phyloP scores from a whole-genome alignment of 2,888 invertebrate genomes.

The Thereva nobilitata region DNA sequence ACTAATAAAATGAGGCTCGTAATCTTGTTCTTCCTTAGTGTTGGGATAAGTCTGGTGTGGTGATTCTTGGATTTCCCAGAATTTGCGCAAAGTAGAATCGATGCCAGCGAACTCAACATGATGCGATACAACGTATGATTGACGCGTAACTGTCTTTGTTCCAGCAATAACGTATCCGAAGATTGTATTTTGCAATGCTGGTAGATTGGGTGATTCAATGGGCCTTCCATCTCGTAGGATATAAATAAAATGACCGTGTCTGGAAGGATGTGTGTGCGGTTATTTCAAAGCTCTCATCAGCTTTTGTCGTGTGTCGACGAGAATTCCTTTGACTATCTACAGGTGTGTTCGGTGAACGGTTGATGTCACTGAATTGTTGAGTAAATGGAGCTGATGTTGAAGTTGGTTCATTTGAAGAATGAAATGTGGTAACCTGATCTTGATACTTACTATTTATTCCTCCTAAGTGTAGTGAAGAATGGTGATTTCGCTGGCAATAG shows the following conservation, averaged over 20 bases:
- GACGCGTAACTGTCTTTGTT: neutral
- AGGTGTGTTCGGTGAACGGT: too few species aligned
- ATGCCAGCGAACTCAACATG: neutral
- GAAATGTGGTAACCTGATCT: too few species aligned
- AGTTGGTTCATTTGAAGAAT: too few species aligned
- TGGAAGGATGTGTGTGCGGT: too few species aligned
- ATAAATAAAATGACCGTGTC: neutral
- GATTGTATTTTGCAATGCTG: conserved; percentile 3
- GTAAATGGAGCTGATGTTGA: too few species aligned
- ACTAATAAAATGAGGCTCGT: neutral
- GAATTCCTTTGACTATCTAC: too few species aligned
- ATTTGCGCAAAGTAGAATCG: neutral
- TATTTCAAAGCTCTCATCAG: too few species aligned
- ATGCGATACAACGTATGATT: neutral
- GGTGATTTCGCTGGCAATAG: too few species aligned
- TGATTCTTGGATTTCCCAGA: neutral
- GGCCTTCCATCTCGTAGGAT: neutral
- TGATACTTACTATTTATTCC: too few species aligned
- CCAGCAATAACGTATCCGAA: conserved; percentile 3
- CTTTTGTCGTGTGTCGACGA: too few species aligned
- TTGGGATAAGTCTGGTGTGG: neutral
- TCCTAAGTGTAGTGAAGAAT: too few species aligned
- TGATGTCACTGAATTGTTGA: too few species aligned
- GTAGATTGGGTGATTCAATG: neutral
- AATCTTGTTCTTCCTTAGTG: neutral